Evolutionary conservation across 2,113 vertebrate species (phyloP), one percentile per base, ranked within the genome.

Genomic region (Panurus biarmicus): DNA sequence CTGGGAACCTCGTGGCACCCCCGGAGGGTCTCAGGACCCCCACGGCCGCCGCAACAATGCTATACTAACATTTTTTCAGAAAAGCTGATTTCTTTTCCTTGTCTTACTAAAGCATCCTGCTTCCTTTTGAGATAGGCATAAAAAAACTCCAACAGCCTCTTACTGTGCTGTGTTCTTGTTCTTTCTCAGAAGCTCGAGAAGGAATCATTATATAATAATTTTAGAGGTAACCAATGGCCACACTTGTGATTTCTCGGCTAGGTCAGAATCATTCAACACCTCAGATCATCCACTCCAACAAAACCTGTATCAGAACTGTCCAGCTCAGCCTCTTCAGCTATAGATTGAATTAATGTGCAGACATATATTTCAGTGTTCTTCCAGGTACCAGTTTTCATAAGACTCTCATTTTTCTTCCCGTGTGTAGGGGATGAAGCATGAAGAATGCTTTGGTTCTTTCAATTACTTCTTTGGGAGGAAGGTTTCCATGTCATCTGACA

Each of bases 121-220:
- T 88, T 69, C 31, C 33, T 92, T 75, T 76, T 35, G 20, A 76
- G 12, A 73, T 10, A 14, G 21, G 6, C 20, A 58, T 71, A 28
- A 58, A 18, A 19, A 9, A 1, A 0, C 2, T 4, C 14, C 11
- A 20, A 18, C 5, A 50, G 14, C 7, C 19, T 73, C 21, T 23
- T 70, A 33, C 10, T 74, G 9, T 16, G 7, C 4, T 50, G 4
- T 42, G 10, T 33, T 87, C 38, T 77, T 56, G 14, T 1, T 70
- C 19, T 36, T 93, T 56, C 47, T 78, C 9, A 54, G 5, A 29
- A 66, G 18, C 15, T 77, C 6, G 1, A 90, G 60, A 16, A 79
- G 22, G 19, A 69, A 79, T 56, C 5, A 36, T 72, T 44, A 60
- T 10, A 77, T 42, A 11, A 77, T 38, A 35, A 54, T 44, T 65